A percentile compares a stretch with the other conserved stretches of the same genome.
Evolutionary conservation across 2,797 vertebrate species (phyloP).

Genomic region (Manis javanica): DNA sequence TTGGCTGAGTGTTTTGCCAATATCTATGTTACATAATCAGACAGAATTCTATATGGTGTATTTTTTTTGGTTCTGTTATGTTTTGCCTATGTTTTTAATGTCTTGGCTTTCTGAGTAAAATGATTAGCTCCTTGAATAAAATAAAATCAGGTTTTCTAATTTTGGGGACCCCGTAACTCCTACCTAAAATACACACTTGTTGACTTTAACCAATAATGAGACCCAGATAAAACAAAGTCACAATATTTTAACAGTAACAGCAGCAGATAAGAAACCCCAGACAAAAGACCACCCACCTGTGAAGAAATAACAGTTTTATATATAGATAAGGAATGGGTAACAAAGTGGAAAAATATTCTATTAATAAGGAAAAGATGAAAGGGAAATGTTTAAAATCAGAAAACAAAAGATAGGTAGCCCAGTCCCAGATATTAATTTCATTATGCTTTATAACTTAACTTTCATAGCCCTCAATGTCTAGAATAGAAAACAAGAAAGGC

Average conservation of each 20-base stretch:
- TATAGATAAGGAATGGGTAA: neutral
- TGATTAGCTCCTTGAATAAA: neutral
- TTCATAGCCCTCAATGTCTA: neutral
- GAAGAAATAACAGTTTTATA: conserved; percentile 9
- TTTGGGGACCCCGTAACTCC: neutral
- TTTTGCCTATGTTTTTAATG: neutral
- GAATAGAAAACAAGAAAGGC: neutral
- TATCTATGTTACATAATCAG: conserved; percentile 37
- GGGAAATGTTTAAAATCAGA: neutral
- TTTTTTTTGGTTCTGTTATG: neutral
- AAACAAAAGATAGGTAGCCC: neutral
- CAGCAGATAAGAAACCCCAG: neutral
- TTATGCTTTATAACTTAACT: neutral
- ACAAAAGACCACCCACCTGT: neutral
- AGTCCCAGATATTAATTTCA: neutral
- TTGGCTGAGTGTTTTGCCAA: conserved; percentile 15
- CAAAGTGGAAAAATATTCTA: neutral
- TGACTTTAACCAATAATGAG: conserved; percentile 2
- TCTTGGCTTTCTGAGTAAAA: conserved; percentile 30
- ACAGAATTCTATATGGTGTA: neutral
- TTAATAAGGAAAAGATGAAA: conserved; percentile 31
- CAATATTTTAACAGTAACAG: neutral
- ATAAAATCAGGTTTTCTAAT: conserved; percentile 14
- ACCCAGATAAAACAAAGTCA: conserved; percentile 14
- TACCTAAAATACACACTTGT: neutral